Base-by-base conservation (phyloP, 2,888 invertebrate species). In the Copidosoma aretas region DNA sequence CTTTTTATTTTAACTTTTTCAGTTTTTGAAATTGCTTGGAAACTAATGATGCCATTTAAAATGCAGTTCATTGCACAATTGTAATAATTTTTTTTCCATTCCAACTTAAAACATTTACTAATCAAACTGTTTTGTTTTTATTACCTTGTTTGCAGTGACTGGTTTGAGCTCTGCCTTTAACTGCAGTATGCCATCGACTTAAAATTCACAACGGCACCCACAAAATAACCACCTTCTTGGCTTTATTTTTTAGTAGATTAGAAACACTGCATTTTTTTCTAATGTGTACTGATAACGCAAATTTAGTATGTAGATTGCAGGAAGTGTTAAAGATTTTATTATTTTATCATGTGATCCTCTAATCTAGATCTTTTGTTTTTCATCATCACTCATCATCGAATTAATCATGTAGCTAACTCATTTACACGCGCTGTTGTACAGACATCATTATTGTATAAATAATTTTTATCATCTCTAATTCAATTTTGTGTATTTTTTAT, bases 121-220 rank as follows among this genome's bases (percentile, higher is more conserved):
- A 67, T 67, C 19, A 41, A 51, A 64, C 17, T 22, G 61, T 63
- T 66, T 64, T 60, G 8, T 65, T 65, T 32, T 63, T 12, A 52
- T 66, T 69, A 64, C 58, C 75, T 76, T 81, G 75, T 77, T 83
- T 78, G 73, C 82, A 83, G 83, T 83, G 80, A 80, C 82, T 77
- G 81, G 81, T 75, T 81, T 83, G 78, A 81, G 81, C 73, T 82
- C 83, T 72, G 82, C 81, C 77, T 83, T 83, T 80, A 83, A 81
- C 74, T 83, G 81, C 79, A 82, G 80, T 77, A 80, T 81, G 77
- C 82, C 82, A 63, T 78, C 77, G 71, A 75, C 74, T 73, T 80
- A 81, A 76, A 60, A 22, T 17, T 32, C 32, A 67, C 43, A 46
- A 32, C 49, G 14, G 60, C 24, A 66, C 41, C 60, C 51, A 62